Conservation (phyloP, 2,113 vertebrate genomes). For the Apaloderma vittatum region DNA sequence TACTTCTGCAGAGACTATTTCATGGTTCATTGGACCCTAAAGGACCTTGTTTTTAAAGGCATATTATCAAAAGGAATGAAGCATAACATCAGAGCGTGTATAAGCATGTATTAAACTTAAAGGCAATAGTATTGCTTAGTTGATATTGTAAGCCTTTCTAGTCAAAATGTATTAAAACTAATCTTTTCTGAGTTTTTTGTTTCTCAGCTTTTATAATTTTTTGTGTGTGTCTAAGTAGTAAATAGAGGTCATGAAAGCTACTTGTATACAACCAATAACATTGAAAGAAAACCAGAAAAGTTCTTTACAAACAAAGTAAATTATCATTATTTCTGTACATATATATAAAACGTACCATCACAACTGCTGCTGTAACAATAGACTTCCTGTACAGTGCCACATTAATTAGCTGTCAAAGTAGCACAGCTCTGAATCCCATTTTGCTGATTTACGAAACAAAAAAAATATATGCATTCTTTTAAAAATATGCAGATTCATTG, state of each 20-base stretch:
- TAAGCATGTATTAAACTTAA: constrained; percentile 63
- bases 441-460: background rate
- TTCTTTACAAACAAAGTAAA: background rate
- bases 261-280: background rate
- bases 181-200: background rate
- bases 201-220: background rate
- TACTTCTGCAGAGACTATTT: constrained; percentile 82
- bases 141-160: constrained; percentile 28
- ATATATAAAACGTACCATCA: background rate
- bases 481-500: background rate
- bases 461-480: background rate
- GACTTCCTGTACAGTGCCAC: background rate
- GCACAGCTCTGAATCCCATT: background rate
- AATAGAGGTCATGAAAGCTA: constrained; percentile 3
- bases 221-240: background rate
- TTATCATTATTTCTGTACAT: background rate
- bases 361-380: background rate
- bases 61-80: constrained; percentile 77
- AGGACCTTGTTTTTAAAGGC: constrained; percentile 84
- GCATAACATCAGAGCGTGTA: constrained; percentile 34
- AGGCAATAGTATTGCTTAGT: background rate
- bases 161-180: constrained; percentile 20
- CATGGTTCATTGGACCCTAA: constrained; percentile 85
- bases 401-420: background rate
- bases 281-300: background rate